These are phyloP conservation scores for Drosophila lacicola DNA, from an alignment of 2,888 invertebrate species.

Conservation along the genomic window DNA sequence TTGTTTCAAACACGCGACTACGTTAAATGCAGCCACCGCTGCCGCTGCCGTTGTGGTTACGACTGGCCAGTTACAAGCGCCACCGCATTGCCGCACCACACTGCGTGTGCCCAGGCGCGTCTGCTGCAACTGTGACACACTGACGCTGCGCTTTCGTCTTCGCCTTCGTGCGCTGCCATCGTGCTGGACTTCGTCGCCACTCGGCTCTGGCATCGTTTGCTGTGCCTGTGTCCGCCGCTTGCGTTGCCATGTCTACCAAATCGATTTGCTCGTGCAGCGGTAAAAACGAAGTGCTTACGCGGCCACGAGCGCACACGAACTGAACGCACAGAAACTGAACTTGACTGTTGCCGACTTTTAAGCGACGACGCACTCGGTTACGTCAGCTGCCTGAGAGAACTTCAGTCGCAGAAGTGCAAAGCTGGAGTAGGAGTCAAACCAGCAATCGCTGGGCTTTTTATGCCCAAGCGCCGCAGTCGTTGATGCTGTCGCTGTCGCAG, in stretches of 20 bases:
- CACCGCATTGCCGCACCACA: conserved; percentile 37
- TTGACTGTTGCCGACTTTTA: conserved; percentile 37
- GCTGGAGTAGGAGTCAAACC: conserved; percentile 84
- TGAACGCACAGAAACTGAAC: conserved; percentile 53
- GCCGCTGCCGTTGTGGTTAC: conserved; percentile 45
- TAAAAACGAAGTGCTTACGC: conserved; percentile 63
- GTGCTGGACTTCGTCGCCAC: conserved; percentile 19
- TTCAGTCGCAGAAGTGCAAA: conserved; percentile 73
- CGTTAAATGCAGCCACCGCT: conserved; percentile 50
- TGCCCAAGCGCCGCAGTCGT: conserved; percentile 61
- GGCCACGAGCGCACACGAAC: conserved; percentile 75
- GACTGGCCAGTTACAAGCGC: conserved; percentile 33
- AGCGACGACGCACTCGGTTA: conserved; percentile 33
- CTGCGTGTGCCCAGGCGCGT: conserved; percentile 23
- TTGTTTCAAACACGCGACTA: conserved; percentile 20
- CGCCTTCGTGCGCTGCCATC: conserved; percentile 13
- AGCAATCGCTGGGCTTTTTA: conserved; percentile 82
- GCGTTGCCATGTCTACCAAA: conserved; percentile 64
- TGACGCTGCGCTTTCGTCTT: conserved; percentile 47
- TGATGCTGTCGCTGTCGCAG: conserved; percentile 17
- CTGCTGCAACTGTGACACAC: conserved; percentile 68
- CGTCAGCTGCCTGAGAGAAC: conserved; percentile 63
- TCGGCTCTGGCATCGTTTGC: conserved; percentile 16
- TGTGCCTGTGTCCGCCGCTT: conserved; percentile 16
- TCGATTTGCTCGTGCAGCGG: conserved; percentile 53